Evolutionary conservation across 2,888 invertebrate species (phyloP).

Genomic region (Trachelus stipa): DNA sequence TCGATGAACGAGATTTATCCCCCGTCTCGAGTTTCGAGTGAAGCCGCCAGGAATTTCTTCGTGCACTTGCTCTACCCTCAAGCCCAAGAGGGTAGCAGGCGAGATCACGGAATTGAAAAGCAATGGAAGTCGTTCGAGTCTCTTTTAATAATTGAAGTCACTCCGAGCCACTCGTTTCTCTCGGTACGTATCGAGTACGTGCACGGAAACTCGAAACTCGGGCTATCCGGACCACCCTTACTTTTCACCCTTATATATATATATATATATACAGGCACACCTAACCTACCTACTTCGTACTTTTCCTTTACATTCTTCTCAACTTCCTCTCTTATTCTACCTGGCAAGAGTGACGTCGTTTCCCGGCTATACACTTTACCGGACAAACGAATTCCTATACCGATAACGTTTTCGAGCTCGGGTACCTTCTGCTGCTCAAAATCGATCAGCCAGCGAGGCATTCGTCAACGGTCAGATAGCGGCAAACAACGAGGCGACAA

Average conservation of each 20-base stretch:
- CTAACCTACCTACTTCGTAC: neutral
- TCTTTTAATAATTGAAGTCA: slow-evolving; percentile 7
- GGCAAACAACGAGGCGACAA: slow-evolving; percentile 19
- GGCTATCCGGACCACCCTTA: neutral
- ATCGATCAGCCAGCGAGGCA: neutral
- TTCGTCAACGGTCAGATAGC: neutral
- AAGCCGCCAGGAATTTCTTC: neutral
- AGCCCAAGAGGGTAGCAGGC: neutral
- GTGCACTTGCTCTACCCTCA: neutral
- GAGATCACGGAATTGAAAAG: slow-evolving; percentile 4
- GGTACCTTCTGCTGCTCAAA: neutral
- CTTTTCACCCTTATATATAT: neutral
- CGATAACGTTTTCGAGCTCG: neutral
- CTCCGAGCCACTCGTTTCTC: slow-evolving; percentile 1
- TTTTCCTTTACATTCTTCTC: neutral
- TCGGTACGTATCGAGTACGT: slow-evolving; percentile 11
- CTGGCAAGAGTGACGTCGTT: neutral
- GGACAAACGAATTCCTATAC: neutral
- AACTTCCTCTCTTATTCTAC: neutral
- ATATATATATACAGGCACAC: neutral
- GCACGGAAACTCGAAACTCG: slow-evolving; percentile 9
- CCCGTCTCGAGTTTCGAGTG: neutral
- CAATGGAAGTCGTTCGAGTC: slow-evolving; percentile 4
- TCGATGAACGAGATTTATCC: neutral
- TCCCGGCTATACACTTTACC: neutral